Percentiles rank a stretch among this genome's conserved stretches.
Conservation (phyloP, 2,888 invertebrate species). For the Patella depressa region DNA sequence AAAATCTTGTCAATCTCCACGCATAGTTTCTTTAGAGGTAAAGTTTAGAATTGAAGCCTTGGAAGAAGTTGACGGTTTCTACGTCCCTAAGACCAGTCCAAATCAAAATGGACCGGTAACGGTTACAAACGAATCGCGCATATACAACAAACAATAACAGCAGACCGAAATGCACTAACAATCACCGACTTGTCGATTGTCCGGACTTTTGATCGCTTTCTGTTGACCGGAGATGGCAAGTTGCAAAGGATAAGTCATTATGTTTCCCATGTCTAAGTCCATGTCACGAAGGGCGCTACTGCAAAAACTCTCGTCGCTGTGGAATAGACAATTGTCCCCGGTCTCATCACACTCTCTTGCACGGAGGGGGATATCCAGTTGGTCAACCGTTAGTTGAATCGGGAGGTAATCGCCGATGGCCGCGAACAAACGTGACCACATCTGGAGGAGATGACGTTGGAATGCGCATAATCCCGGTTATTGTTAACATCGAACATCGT, state of each 20-base stretch:
- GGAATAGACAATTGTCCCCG: background rate
- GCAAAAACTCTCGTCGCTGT: background rate
- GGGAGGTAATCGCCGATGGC: too few relatives aligned
- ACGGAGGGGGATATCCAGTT: background rate
- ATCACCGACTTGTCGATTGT: background rate
- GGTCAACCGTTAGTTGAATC: too few relatives aligned
- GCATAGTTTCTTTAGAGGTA: background rate
- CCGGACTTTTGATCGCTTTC: background rate
- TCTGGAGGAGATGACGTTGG: background rate
- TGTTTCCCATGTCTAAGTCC: background rate
- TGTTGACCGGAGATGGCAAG: background rate
- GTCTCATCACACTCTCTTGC: background rate
- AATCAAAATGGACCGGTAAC: background rate
- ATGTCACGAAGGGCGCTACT: background rate
- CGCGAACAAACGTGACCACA: background rate
- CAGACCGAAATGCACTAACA: background rate
- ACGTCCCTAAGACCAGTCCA: background rate
- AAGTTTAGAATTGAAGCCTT: background rate
- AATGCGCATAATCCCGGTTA: background rate
- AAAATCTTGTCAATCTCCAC: background rate
- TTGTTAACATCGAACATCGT: background rate
- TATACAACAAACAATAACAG: background rate
- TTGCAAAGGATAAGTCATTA: background rate
- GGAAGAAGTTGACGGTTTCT: background rate
- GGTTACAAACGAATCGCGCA: background rate